These are phyloP conservation scores for Catostylus mosaicus DNA, from an alignment of 30 jellyfish, hydroid and myxozoan genomes.

Conservation along the genomic window DNA sequence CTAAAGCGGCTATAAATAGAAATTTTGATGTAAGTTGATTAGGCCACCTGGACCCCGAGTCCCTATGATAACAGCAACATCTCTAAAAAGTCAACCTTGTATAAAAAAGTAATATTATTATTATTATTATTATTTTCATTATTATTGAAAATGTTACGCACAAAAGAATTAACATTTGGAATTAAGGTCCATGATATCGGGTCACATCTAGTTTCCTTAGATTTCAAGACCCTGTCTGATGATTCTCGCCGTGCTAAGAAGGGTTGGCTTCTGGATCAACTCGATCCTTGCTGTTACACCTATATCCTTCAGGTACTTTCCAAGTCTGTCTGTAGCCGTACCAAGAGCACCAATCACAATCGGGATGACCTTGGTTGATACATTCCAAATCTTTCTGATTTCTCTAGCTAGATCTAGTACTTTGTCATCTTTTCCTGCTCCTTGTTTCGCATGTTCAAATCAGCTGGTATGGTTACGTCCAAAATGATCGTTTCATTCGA, in stretches of 20 bases:
- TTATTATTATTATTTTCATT: too few species aligned
- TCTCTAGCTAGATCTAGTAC: slow-evolving; percentile 13
- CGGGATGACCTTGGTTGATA: slow-evolving; percentile 35
- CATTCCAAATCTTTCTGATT: slow-evolving; percentile 32
- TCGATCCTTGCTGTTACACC: slow-evolving; percentile 22
- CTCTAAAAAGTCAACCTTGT: too few species aligned
- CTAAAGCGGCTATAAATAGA: too few species aligned
- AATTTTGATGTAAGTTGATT: too few species aligned
- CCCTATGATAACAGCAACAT: too few species aligned
- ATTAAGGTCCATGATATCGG: slow-evolving; percentile 18
- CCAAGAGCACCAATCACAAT: slow-evolving; percentile 28
- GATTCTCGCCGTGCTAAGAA: slow-evolving; percentile 20
- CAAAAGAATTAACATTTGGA: slow-evolving; percentile 7
- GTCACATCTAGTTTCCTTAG: slow-evolving; percentile 27
- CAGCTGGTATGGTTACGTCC: slow-evolving; percentile 38
- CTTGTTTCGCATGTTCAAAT: slow-evolving; percentile 36
- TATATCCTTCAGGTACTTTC: slow-evolving; percentile 11
- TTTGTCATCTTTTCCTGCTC: slow-evolving; percentile 42
- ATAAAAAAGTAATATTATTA: too few species aligned
- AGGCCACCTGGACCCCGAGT: too few species aligned
- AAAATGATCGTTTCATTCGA: slow-evolving; percentile 16
- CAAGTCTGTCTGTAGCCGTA: slow-evolving; percentile 21
- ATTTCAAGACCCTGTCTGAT: slow-evolving; percentile 20
- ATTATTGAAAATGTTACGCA: too few species aligned
- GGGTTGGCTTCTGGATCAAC: slow-evolving; percentile 27